Base-by-base conservation (phyloP, 2,113 vertebrate species). In the Eublepharis macularius region DNA sequence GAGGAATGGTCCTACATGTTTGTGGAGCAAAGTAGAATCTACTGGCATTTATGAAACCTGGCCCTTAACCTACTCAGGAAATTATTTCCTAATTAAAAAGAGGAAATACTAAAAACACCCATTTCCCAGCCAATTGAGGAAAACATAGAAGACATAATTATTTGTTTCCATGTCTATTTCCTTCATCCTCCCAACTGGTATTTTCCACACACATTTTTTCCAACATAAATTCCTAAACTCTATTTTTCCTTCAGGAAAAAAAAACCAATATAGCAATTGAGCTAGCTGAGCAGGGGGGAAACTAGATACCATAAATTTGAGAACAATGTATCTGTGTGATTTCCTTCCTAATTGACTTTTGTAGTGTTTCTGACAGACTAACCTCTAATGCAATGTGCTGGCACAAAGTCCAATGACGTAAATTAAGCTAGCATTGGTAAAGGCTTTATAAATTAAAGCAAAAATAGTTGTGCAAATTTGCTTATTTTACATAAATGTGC, bases 81-180 rank as follows among this genome's bases (percentile, higher is more conserved):
- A 0, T 83, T 83, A 86, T 82, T 88, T 77, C 47, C 68, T 80
- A 36, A 0, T 4, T 70, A 84, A 82, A 39, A 68, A 60, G 12
- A 90, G 90, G 88, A 95, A 94, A 92, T 76, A 93, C 91, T 89
- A 73, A 76, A 70, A 79, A 83, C 19, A 63, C 81, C 39, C 79
- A 43, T 43, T 77, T 54, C 0, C 78, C 85, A 91, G 93, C 93
- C 94, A 89, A 91, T 77, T 45, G 86, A 89, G 85, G 87, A 89
- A 91, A 92, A 93, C 26, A 92, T 91, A 93, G 91, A 81, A 93
- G 81, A 68, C 47, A 72, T 87, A 94, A 91, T 86, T 89, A 93
- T 81, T 83, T 47, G 88, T 90, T 93, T 91, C 94, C 87, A 94
- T 90, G 93, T 86, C 76, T 91, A 83, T 65, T 91, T 93, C 85